Percentiles rank a stretch among this genome's conserved stretches.
These are phyloP conservation scores for Lordiphosa mommai DNA, from an alignment of 1,140 invertebrate species.

Conservation along the genomic window DNA sequence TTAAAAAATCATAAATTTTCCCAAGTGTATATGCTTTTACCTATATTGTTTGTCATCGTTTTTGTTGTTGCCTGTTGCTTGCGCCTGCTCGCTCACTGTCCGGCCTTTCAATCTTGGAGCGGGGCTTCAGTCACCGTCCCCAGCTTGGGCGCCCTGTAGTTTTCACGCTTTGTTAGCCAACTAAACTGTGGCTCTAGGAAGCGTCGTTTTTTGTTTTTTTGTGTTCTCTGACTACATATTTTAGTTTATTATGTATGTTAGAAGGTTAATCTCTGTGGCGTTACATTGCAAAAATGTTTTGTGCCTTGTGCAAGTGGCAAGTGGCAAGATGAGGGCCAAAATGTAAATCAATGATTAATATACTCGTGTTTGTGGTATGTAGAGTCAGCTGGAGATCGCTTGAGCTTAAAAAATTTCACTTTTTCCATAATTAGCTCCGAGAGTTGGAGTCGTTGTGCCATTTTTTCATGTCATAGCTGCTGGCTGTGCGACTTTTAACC, in stretches of 20 bases:
- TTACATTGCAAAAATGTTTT: conserved; percentile 59
- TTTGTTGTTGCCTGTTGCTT: conserved; percentile 33
- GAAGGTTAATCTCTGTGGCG: conserved; percentile 69
- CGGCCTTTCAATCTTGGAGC: conserved; percentile 32
- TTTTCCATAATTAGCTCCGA: conserved; percentile 69
- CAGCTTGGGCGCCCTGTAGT: conserved; percentile 49
- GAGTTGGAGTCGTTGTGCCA: conserved; percentile 37
- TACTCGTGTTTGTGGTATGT: too few relatives aligned
- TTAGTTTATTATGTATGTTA: conserved; percentile 66
- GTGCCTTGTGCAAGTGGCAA: conserved; percentile 20
- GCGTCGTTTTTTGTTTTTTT: conserved; percentile 22
- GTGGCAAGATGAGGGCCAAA: conserved; percentile 19
- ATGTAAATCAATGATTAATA: conserved; percentile 71
- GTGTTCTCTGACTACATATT: conserved; percentile 30
- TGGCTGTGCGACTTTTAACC: conserved; percentile 62
- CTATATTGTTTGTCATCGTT: conserved; percentile 64
- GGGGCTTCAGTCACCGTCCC: conserved; percentile 16
- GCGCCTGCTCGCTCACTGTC: conserved; percentile 22
- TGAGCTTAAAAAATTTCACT: conserved; percentile 49
- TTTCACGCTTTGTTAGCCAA: conserved; percentile 75
- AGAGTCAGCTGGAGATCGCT: too few relatives aligned
- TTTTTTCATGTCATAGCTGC: conserved; percentile 44
- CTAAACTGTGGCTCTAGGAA: conserved; percentile 65
- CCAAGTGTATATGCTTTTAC: conserved; percentile 12
- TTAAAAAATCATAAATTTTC: too few relatives aligned